Evolutionary conservation across 2,113 vertebrate species (phyloP).

Genomic region (Cebus imitator): DNA sequence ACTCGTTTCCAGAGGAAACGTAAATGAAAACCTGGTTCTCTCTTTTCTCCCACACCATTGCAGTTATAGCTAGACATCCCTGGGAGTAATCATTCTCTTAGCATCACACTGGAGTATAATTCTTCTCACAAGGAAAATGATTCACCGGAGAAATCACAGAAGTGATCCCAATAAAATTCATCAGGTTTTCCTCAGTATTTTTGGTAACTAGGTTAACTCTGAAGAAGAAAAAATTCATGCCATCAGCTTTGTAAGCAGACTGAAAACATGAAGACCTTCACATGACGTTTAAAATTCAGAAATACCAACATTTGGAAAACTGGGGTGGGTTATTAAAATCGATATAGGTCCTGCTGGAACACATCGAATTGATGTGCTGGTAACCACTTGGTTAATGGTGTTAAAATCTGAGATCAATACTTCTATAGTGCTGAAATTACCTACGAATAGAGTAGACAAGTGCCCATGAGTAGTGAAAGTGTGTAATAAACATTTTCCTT

Average conservation of each 20-base stretch:
- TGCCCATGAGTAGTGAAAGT: not conserved
- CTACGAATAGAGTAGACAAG: not conserved
- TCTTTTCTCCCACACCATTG: not conserved
- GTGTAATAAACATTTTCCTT: not conserved
- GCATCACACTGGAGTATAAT: not conserved
- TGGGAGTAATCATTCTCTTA: not conserved
- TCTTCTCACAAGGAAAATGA: slow-evolving; percentile 9
- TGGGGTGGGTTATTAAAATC: not conserved
- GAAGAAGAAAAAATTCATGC: not conserved
- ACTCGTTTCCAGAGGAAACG: not conserved
- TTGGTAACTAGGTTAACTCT: not conserved
- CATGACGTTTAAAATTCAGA: not conserved
- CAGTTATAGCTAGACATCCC: not conserved
- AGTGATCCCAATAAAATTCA: not conserved
- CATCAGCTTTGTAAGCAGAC: not conserved
- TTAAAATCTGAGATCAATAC: not conserved
- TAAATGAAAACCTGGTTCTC: not conserved
- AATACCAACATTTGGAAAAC: not conserved
- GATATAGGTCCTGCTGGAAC: not conserved
- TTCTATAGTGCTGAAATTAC: not conserved
- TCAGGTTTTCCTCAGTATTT: not conserved
- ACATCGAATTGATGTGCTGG: not conserved
- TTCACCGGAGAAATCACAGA: not conserved
- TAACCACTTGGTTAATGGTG: not conserved
- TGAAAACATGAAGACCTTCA: not conserved